Base-by-base conservation (phyloP, 2,888 invertebrate species). In the Neoscelio sp. region DNA sequence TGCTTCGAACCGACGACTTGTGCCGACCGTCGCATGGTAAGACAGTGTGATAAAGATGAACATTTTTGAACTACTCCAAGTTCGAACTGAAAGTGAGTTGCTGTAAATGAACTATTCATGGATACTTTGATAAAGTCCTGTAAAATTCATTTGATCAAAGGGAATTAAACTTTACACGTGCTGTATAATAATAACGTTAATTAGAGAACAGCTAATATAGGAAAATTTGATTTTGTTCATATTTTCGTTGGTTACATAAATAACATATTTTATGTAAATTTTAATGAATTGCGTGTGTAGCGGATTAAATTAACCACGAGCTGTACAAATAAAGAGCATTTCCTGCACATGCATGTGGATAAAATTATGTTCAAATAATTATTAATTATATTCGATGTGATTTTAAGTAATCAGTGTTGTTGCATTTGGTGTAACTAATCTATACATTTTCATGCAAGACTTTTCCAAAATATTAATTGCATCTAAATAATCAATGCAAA, bases 1-100 rank as follows among this genome's bases (percentile, higher is more conserved):
- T 74, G 70, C 78, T 81, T 73, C 75, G 81, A 84, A 83, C 82
- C 82, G 75, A 74, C 54, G 54, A 44, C 68, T 42, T 68, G 73
- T 50, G 30, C 33, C 33, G 42, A 52, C 12, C 10, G 30, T 52
- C 30, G 54, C 54, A 18, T 18, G 8, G 12, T 28, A 35, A 35
- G 54, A 54, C 54, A 15, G 35, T 18, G 35, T 35, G 35, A 33
- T 54, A 54, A 42, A 23, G 48, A 26, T 13, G 42, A 12, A 58
- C 28, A 40, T 40, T 33, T 35, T 44, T 17, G 8, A 60, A 60
- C 33, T 48, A 23, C 15, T 60, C 8, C 60, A 40, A 54, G 33
- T 64, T 13, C 28, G 7, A 62, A 18, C 20, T 13, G 20, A 17
- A 26, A 58, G 38, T 54, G 46, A 54, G 44, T 15, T 28, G 52